phyloP scores from a whole-genome alignment of 2,888 invertebrate species.

The Calliopum simillimum region DNA sequence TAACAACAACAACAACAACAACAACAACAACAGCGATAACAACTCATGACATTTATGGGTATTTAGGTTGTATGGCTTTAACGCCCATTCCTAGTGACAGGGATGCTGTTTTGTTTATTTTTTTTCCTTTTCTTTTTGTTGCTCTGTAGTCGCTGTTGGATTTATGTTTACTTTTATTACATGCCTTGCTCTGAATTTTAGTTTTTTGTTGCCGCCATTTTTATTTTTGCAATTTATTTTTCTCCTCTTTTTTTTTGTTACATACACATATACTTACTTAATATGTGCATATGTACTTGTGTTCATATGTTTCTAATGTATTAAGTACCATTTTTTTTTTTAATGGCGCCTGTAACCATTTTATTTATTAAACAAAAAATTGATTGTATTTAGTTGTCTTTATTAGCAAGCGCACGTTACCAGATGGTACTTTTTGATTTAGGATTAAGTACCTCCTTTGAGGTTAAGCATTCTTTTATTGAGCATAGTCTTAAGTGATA shows the following conservation, averaged over 20 bases:
- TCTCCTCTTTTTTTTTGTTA: neutral
- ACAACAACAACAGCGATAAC: neutral
- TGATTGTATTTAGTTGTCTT: no score
- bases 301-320: no score
- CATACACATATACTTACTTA: no score
- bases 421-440: no score
- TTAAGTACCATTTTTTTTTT: no score
- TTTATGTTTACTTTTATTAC: neutral
- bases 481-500: no score
- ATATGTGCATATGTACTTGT: neutral
- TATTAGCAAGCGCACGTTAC: no score
- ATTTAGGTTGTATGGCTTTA: neutral
- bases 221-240: neutral
- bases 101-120: neutral
- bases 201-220: neutral
- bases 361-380: no score
- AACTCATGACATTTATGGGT: neutral
- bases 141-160: neutral
- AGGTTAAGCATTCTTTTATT: no score
- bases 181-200: neutral
- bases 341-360: no score
- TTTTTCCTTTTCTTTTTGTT: neutral
- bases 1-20: constrained; percentile 11
- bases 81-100: neutral
- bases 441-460: no score